A percentile compares a stretch with the other conserved stretches of the same genome.
Evolutionary conservation across 2,113 vertebrate species (phyloP).

Genomic region (Haemorhous mexicanus): DNA sequence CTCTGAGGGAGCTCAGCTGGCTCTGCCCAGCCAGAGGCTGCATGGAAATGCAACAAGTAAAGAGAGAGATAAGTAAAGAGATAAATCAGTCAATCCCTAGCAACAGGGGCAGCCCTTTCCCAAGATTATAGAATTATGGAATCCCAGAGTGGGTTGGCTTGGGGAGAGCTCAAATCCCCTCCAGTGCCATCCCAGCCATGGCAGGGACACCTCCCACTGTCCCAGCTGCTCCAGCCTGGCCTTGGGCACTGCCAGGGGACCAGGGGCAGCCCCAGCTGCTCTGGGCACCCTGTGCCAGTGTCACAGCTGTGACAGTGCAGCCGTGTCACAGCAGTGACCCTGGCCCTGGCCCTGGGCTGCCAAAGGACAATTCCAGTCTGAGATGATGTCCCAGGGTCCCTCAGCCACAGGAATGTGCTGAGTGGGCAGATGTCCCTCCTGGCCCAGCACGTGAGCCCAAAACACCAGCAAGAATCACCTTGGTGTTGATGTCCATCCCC

Average conservation of each 20-base stretch:
- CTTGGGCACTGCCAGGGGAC: background rate
- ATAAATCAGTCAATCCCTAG: background rate
- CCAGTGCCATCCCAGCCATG: background rate
- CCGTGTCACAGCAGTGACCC: background rate
- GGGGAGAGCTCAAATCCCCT: background rate
- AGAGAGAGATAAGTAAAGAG: background rate
- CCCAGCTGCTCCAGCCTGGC: background rate
- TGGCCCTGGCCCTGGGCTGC: accelerated
- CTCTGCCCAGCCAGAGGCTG: background rate
- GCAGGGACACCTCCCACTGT: background rate
- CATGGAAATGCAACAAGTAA: background rate
- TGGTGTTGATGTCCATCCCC: accelerated
- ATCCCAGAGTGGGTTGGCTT: background rate
- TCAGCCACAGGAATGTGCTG: background rate
- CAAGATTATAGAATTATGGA: background rate
- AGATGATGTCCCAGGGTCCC: background rate
- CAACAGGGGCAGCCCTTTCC: background rate
- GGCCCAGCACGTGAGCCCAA: accelerated
- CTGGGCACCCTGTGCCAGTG: background rate
- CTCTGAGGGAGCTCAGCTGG: background rate
- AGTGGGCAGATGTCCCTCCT: background rate
- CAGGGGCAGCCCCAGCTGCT: background rate
- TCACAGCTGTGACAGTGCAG: background rate
- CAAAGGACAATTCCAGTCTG: accelerated
- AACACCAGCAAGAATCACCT: background rate